Evolutionary conservation across 2,888 invertebrate genomes (phyloP).

Genomic region (Polyommatus icarus): DNA sequence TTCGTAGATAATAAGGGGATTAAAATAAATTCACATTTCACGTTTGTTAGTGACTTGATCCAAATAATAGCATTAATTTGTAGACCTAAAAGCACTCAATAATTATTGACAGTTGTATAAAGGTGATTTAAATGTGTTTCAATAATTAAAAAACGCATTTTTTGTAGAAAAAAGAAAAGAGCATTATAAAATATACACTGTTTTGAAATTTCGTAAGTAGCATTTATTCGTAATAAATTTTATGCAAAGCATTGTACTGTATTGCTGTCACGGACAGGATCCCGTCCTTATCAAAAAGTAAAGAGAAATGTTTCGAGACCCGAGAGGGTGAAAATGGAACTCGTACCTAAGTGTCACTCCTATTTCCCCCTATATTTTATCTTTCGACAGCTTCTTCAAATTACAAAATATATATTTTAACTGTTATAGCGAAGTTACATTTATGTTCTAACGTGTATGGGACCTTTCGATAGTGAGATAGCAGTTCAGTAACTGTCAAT

Average conservation of each 20-base stretch:
- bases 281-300: constrained; percentile 61
- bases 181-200: background rate
- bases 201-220: constrained; percentile 48
- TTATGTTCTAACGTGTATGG: background rate
- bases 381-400: constrained; percentile 49
- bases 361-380: constrained; percentile 60
- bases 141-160: too few relatives aligned
- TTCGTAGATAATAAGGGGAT: background rate
- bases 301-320: constrained; percentile 43
- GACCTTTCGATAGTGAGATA: background rate
- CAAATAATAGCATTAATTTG: background rate
- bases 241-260: constrained; percentile 46
- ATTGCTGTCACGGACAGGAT: constrained; percentile 63
- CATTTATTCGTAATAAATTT: constrained; percentile 36
- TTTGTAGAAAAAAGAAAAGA: background rate
- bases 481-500: too few relatives aligned
- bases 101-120: too few relatives aligned
- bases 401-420: constrained; percentile 1
- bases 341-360: constrained; percentile 44
- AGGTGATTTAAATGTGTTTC: too few relatives aligned
- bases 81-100: background rate
- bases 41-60: background rate
- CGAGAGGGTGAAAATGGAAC: constrained; percentile 48
- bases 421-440: background rate
- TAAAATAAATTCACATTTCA: background rate